These are phyloP conservation scores for Muscicapa adusta DNA, from an alignment of 2,113 vertebrate species.

Conservation along the genomic window DNA sequence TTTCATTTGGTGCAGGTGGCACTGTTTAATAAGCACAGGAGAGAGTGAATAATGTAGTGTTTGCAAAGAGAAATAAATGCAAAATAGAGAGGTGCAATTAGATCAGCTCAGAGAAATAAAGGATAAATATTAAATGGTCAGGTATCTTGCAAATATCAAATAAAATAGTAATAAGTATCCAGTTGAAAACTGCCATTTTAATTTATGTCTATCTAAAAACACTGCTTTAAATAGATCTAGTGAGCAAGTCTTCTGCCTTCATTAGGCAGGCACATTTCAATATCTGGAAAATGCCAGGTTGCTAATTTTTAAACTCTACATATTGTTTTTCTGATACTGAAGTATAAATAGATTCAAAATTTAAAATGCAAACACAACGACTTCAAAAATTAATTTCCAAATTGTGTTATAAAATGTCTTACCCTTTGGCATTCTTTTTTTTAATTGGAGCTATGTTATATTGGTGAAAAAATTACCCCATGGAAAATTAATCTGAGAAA, in stretches of 20 bases:
- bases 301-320: neutral
- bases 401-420: constrained; percentile 13
- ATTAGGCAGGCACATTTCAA: constrained; percentile 39
- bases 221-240: constrained; percentile 47
- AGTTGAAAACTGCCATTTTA: constrained; percentile 42
- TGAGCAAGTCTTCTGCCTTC: constrained; percentile 29
- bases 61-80: constrained; percentile 79
- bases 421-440: constrained; percentile 34
- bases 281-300: constrained; percentile 20
- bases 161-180: constrained; percentile 43
- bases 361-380: neutral
- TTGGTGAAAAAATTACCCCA: constrained; percentile 46
- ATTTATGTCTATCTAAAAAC: constrained; percentile 46
- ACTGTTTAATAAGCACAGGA: constrained; percentile 81
- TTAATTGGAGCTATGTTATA: neutral
- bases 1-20: constrained; percentile 80
- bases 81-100: constrained; percentile 79
- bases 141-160: constrained; percentile 68
- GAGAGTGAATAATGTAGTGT: constrained; percentile 79
- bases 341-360: neutral
- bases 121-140: constrained; percentile 71
- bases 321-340: constrained; percentile 5
- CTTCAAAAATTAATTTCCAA: neutral
- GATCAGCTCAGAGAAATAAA: constrained; percentile 71
- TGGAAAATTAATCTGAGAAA: constrained; percentile 61